Conservation (phyloP, 35 echinoderm and acorn worm species). For the Anneissia japonica region DNA sequence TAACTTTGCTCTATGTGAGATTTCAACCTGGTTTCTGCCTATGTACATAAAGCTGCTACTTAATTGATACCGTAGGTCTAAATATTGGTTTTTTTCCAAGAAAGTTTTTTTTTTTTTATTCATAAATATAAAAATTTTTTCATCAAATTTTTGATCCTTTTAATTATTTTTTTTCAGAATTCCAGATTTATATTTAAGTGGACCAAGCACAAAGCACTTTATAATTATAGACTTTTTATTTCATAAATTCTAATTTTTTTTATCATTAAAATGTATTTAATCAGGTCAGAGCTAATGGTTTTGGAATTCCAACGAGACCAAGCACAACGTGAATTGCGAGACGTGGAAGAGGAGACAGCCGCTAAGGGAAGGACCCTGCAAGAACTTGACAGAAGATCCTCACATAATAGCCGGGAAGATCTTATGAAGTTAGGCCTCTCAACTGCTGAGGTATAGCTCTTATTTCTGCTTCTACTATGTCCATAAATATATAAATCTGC, state of each 20-base stretch:
- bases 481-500: too few relatives aligned
- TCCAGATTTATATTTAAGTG: too few relatives aligned
- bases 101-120: too few relatives aligned
- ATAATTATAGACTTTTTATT: not conserved
- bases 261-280: not conserved
- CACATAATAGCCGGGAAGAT: not conserved
- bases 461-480: too few relatives aligned
- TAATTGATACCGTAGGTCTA: too few relatives aligned
- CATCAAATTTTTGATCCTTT: too few relatives aligned
- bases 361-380: not conserved
- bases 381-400: not conserved
- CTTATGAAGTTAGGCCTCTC: not conserved
- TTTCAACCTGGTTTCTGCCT: too few relatives aligned
- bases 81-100: too few relatives aligned
- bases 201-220: not conserved
- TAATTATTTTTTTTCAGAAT: too few relatives aligned
- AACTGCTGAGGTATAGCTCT: constrained; percentile 2
- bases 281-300: constrained; percentile 84
- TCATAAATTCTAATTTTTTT: not conserved
- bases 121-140: too few relatives aligned
- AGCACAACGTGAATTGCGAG: constrained; percentile 64
- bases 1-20: too few relatives aligned
- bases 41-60: too few relatives aligned
- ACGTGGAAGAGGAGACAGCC: constrained; percentile 50
- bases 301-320: constrained; percentile 94